Evolutionary conservation across 2,888 invertebrate species (phyloP).

Genomic region (Mythimna pallens): DNA sequence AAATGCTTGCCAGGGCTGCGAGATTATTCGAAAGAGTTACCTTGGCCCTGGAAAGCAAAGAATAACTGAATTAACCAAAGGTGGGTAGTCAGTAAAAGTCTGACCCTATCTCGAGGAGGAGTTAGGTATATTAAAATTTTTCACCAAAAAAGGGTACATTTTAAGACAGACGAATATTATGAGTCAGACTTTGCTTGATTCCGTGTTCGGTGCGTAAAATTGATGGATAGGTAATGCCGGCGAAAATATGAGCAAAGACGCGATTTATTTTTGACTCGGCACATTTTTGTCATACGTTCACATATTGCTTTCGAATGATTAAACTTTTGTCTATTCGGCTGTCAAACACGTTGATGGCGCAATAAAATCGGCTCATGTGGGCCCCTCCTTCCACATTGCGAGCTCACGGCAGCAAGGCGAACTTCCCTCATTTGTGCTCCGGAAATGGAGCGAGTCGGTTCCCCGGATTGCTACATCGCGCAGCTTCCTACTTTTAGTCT

Average conservation of each 20-base stretch:
- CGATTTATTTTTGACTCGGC: slow-evolving; percentile 20
- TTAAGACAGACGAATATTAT: not conserved
- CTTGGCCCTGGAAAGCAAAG: too few species aligned
- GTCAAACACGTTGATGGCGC: slow-evolving; percentile 58
- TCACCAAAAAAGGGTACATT: too few species aligned
- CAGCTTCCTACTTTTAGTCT: slow-evolving; percentile 54
- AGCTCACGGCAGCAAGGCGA: slow-evolving; percentile 36
- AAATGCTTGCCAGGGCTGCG: too few species aligned
- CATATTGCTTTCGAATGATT: slow-evolving; percentile 45
- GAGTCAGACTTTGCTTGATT: not conserved
- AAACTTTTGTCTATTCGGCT: slow-evolving; percentile 54
- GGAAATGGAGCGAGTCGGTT: slow-evolving; percentile 71
- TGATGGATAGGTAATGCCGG: not conserved
- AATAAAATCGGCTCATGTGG: slow-evolving; percentile 56
- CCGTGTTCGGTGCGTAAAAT: not conserved
- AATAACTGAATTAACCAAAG: too few species aligned
- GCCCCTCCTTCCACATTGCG: slow-evolving; percentile 7
- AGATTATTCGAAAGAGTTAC: too few species aligned
- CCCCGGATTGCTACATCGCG: slow-evolving; percentile 66
- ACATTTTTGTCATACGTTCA: slow-evolving; percentile 31
- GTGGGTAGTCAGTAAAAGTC: too few species aligned
- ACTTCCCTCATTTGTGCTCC: slow-evolving; percentile 66
- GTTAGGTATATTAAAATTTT: too few species aligned
- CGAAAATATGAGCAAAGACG: not conserved
- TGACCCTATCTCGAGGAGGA: too few species aligned